These are phyloP conservation scores for Azemiops feae DNA, from an alignment of 2,113 vertebrate genomes.

Conservation along the genomic window DNA sequence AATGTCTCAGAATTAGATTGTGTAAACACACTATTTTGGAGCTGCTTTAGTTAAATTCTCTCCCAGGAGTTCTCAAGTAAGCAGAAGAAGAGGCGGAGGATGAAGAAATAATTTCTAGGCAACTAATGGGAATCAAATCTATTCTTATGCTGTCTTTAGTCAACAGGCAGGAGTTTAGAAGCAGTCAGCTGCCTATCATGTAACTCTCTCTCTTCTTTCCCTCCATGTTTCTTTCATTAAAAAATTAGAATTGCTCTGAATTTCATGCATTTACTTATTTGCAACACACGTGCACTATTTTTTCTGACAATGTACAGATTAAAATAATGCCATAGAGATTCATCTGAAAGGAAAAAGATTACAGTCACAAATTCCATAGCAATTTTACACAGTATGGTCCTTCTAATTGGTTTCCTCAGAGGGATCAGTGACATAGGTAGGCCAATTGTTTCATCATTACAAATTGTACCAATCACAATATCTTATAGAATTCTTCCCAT, in stretches of 20 bases:
- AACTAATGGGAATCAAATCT: not conserved
- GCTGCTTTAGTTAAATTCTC: not conserved
- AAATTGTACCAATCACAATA: not conserved
- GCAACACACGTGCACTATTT: not conserved
- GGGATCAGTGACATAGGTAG: not conserved
- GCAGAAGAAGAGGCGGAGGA: not conserved
- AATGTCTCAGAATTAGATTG: not conserved
- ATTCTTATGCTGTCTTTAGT: not conserved
- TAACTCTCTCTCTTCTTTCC: not conserved
- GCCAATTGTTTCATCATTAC: not conserved
- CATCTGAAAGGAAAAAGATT: not conserved
- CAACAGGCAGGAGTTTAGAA: not conserved
- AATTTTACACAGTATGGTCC: not conserved
- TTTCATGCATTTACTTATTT: not conserved
- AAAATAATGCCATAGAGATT: not conserved
- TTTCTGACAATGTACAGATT: not conserved
- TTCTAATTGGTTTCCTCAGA: not conserved
- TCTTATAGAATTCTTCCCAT: not conserved
- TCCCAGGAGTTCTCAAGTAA: not conserved
- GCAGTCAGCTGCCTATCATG: not conserved
- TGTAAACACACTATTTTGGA: not conserved
- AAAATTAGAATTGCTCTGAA: not conserved
- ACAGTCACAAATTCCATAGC: not conserved
- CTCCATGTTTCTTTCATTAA: not conserved
- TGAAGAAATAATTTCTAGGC: not conserved